Base-by-base conservation (phyloP, 2,888 invertebrate genomes). In the Machimus rusticus region DNA sequence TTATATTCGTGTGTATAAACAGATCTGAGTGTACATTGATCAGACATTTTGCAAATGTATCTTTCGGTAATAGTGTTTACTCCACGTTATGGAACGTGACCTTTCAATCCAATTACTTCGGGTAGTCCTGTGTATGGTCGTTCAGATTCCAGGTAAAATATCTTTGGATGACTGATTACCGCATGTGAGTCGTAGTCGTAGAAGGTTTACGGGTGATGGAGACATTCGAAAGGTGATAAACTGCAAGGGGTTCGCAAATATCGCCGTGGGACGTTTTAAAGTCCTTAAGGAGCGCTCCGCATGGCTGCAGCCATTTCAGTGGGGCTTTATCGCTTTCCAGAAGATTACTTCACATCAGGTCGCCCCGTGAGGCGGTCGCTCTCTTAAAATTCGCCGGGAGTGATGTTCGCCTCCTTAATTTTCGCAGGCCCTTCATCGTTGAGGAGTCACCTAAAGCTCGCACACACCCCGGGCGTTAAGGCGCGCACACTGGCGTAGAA, bases 281-380 rank as follows among this genome's bases (percentile, higher is more conserved):
- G 66, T 66, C 66, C 66, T 66, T 66, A 66, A 66, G 66, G 66
- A 66, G 66, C 28, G 9, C 66, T 66, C 66, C 66, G 66, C 66
- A 66, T 66, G 66, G 66, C 66, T 66, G 66, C 66, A 66, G 16
- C 34, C 51, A 51, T 79, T 79, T 51, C 79, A 79, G 31, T 79
- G 51, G 79, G 51, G 28, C 31, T 79, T 79, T 79, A 79, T 79
- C 79, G 79, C 51, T 79, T 79, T 79, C 79, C 79, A 79, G 23
- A 46, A 79, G 79, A 79, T 79, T 79, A 79, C 79, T 28, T 79
- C 79, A 23, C 79, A 79, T 79, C 79, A 79, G 28, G 28, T 79
- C 51, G 79, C 28, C 46, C 79, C 79, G 28, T 9, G 55, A 79
- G 28, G 23, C 14, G 51, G n/a, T 79, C n/a, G 51, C 31, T 79